Conservation (phyloP, 2,888 invertebrate species). For the Drosophila aldrichi region DNA sequence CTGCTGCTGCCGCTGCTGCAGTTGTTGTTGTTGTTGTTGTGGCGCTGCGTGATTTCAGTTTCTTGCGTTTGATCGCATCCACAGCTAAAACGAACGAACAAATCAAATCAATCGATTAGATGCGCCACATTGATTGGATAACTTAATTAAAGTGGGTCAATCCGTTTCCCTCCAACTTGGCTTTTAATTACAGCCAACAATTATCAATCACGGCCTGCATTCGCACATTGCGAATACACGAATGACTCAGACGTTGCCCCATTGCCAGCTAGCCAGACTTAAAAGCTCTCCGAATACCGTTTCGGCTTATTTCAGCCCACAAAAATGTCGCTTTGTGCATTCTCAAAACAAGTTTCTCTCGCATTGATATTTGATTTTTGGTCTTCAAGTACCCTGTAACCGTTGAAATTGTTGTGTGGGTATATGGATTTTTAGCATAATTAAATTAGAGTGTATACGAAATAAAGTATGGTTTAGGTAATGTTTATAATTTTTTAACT, state of each 20-base stretch:
- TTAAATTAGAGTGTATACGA: no score
- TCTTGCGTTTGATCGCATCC: constrained; percentile 83
- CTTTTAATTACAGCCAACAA: constrained; percentile 13
- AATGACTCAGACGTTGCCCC: constrained; percentile 61
- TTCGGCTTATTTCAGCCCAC: constrained; percentile 57
- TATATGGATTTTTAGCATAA: background rate
- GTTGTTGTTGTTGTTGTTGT: constrained; percentile 47
- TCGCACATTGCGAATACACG: constrained; percentile 57
- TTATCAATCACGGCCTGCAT: constrained; percentile 47
- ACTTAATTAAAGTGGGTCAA: constrained; percentile 25
- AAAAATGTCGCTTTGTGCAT: constrained; percentile 63
- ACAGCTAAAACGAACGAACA: constrained; percentile 44
- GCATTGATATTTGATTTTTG: constrained; percentile 42
- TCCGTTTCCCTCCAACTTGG: background rate
- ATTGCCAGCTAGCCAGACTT: constrained; percentile 37
- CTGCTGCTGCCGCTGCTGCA: constrained; percentile 22
- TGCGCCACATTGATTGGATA: constrained; percentile 18
- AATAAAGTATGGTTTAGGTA: no score
- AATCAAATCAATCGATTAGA: constrained; percentile 16
- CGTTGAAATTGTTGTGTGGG: background rate
- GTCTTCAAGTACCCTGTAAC: constrained; percentile 17
- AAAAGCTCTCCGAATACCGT: constrained; percentile 19
- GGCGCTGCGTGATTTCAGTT: constrained; percentile 83
- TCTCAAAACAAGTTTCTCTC: constrained; percentile 64
- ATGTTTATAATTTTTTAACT: no score